Evolutionary conservation across 2,888 invertebrate genomes (phyloP), one percentile per base, ranked within the genome.

Genomic region (Melinaea marsaeus): DNA sequence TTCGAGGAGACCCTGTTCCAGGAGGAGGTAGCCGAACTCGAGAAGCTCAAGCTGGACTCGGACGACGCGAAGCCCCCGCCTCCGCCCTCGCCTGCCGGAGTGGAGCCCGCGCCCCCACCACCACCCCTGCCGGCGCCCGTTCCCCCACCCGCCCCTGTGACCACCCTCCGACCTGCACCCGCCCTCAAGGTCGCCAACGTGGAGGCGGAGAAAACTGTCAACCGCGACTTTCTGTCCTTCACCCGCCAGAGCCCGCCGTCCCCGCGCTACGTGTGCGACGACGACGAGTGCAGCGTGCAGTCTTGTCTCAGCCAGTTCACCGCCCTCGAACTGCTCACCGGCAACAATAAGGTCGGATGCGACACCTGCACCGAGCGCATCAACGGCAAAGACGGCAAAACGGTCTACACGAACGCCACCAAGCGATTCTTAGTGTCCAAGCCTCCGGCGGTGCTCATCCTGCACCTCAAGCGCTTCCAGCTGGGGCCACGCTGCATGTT

Each of bases 381-480:
- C 68, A 94, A 94, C 72, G 93, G 92, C 51, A 92, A 93, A 63
- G 92, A 93, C 63, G 94, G 93, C 22, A 95, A 95, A 79, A 94
- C 95, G 4, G 93, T 96, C 0, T 94, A 95, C 80, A 95, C 96
- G 0, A 94, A 95, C 77, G 95, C 96, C 54, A 95, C 95, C 1
- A 95, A 96, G 81, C 95, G 96, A 73, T 94, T 96, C 83, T 92
- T 98, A 48, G 95, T 99, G 42, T 96, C 96, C 69, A 94, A 94
- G 78, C 98, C 98, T 34, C 99, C 99, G 0, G 96, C 98, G 4
- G 95, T 99, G 60, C 92, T 99, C 1, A 99, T 99, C 61, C 88
- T 99, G 33, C 99, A 99, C 80, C 87, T 99, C 69, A 99, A 99
- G 86, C 91, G 99, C 68, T 99, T 99, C 90, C 98, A 98, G 89